Percentiles rank a stretch among this genome's conserved stretches.
Conservation (phyloP, 2,888 invertebrate genomes). For the Chirona hameri region DNA sequence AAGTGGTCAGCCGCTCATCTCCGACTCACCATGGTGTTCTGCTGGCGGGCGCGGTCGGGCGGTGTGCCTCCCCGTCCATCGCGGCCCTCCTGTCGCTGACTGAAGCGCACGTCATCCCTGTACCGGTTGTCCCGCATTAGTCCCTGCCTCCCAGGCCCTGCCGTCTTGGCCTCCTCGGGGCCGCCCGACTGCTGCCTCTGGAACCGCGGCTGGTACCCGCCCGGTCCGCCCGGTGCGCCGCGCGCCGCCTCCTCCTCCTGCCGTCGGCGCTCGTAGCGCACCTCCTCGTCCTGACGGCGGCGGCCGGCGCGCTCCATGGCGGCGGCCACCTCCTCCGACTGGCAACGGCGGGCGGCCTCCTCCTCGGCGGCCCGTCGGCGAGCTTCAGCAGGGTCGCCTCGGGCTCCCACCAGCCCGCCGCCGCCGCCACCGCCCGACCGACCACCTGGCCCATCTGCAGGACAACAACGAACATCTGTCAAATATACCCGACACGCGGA, state of each 20-base stretch:
- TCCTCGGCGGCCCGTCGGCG: conserved; percentile 41
- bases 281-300: conserved; percentile 83
- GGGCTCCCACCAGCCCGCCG: background rate
- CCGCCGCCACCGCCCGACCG: background rate
- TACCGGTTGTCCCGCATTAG: background rate
- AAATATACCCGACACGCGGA: too few relatives aligned
- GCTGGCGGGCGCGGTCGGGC: background rate
- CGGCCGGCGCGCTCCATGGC: conserved; percentile 79
- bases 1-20: too few relatives aligned
- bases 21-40: background rate
- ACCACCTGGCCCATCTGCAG: background rate
- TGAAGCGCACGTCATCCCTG: background rate
- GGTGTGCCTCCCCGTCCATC: background rate
- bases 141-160: background rate
- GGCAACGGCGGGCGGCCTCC: conserved; percentile 61
- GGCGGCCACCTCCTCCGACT: conserved; percentile 67
- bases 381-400: background rate
- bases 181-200: conserved; percentile 62
- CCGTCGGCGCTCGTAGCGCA: conserved; percentile 45
- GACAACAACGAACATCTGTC: too few relatives aligned
- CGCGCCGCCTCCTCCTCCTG: conserved; percentile 33
- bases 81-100: background rate
- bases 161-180: conserved; percentile 47
- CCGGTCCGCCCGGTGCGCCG: conserved; percentile 53
- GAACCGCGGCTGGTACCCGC: conserved; percentile 79